Percentiles rank a stretch among this genome's conserved stretches.
phyloP scores from a whole-genome alignment of 2,888 invertebrate species.

The Linnaemya vulpina region DNA sequence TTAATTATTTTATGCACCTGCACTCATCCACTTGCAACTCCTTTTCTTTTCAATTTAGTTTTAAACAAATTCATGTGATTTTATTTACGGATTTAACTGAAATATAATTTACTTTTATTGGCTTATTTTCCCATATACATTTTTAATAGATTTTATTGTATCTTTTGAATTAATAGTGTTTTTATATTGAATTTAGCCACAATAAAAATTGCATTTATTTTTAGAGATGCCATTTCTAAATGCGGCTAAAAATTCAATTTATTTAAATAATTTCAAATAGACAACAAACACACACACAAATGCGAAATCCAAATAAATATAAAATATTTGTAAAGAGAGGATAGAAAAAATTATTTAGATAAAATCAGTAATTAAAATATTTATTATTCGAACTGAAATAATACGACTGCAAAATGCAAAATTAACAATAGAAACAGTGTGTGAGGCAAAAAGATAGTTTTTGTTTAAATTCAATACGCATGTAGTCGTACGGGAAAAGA shows the following conservation, averaged over 20 bases:
- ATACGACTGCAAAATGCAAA: conserved; percentile 36
- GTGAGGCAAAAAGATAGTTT: conserved; percentile 6
- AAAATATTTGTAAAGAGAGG: conserved; percentile 4
- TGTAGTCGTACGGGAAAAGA: too few species aligned
- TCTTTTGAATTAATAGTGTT: conserved; percentile 55
- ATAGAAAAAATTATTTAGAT: conserved; percentile 44
- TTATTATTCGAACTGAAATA: conserved; percentile 59
- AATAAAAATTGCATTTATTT: conserved; percentile 36
- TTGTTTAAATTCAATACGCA: conserved; percentile 14
- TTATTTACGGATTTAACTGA: conserved; percentile 5
- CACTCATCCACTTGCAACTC: background rate
- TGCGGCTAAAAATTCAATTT: conserved; percentile 68
- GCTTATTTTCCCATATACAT: conserved; percentile 41
- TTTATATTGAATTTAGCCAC: conserved; percentile 50
- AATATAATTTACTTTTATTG: conserved; percentile 19
- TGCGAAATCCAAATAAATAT: conserved; percentile 40
- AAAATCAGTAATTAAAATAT: conserved; percentile 70
- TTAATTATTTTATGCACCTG: conserved; percentile 5
- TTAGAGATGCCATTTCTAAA: conserved; percentile 50
- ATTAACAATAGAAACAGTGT: conserved; percentile 10
- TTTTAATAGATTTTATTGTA: conserved; percentile 58
- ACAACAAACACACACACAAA: conserved; percentile 23
- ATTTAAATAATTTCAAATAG: conserved; percentile 57
- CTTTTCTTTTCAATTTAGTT: background rate
- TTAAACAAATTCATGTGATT: conserved; percentile 9